phyloP scores from a whole-genome alignment of 2,113 vertebrate genomes.

The Pluvianellus socialis region DNA sequence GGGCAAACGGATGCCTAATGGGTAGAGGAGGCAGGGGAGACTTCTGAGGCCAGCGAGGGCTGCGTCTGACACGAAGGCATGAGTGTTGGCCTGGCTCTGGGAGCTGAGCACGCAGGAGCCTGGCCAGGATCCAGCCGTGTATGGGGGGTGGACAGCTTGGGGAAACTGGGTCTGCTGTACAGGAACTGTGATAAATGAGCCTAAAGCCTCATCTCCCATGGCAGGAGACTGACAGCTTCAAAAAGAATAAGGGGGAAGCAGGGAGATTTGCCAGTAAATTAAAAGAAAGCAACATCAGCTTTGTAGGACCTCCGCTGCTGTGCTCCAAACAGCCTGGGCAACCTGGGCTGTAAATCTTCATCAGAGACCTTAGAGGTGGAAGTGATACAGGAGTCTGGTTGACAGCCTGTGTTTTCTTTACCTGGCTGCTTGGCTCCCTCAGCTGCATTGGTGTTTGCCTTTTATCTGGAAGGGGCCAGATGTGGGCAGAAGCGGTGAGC shows the following conservation, averaged over 20 bases:
- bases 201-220: slow-evolving; percentile 10
- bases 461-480: background rate
- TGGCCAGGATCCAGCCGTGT: background rate
- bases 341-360: background rate
- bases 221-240: slow-evolving; percentile 21
- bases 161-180: background rate
- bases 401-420: background rate
- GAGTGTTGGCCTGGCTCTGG: rapidly evolving
- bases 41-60: background rate
- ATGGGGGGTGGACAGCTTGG: background rate
- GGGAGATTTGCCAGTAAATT: background rate
- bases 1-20: background rate
- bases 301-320: background rate
- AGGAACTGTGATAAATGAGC: slow-evolving; percentile 14
- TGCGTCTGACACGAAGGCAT: background rate
- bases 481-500: background rate
- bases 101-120: background rate
- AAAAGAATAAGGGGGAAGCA: background rate
- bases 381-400: background rate
- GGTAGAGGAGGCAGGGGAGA: background rate
- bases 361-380: background rate
- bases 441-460: background rate
- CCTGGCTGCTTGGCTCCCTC: background rate
- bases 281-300: background rate
- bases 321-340: background rate